Percentiles rank a stretch among this genome's conserved stretches.
These are phyloP conservation scores for Bombus breviceps DNA, from an alignment of 1,140 invertebrate species.

Conservation along the genomic window DNA sequence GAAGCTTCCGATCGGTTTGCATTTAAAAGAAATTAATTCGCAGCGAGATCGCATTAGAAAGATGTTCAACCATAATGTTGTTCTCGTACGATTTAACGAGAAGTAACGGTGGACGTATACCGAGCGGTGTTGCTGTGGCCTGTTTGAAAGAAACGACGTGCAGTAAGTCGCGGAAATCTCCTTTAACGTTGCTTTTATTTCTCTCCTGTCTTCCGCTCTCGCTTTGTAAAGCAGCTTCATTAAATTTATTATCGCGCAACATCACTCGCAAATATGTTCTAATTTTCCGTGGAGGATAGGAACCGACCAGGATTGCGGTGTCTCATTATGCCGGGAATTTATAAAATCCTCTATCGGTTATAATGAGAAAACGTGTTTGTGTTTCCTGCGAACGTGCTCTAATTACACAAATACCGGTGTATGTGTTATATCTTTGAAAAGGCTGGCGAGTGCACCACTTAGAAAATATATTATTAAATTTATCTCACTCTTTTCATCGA, in stretches of 20 bases:
- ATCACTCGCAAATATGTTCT: constrained; percentile 29
- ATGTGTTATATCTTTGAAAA: not conserved
- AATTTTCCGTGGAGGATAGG: constrained; percentile 20
- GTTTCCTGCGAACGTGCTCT: constrained; percentile 24
- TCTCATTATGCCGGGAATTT: constrained; percentile 38
- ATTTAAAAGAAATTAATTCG: not conserved
- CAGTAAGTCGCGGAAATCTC: not conserved
- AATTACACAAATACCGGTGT: constrained; percentile 24
- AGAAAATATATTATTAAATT: constrained; percentile 15
- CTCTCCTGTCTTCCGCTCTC: not conserved
- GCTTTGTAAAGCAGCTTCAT: constrained; percentile 6
- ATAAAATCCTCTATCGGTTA: constrained; percentile 41
- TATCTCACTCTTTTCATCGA: constrained; percentile 14
- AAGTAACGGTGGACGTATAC: not conserved
- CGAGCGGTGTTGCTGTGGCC: not conserved
- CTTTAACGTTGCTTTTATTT: not conserved
- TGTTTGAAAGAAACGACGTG: not conserved
- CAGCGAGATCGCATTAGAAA: not conserved
- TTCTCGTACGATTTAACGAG: constrained; percentile 3
- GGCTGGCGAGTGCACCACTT: not conserved
- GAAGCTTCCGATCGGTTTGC: not conserved
- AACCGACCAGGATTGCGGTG: not conserved
- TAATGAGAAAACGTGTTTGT: constrained; percentile 36
- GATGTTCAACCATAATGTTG: not conserved
- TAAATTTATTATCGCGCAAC: constrained; percentile 45